These are phyloP conservation scores for Malurus alboscapulatus DNA, from an alignment of 2,113 vertebrate species.

Conservation along the genomic window DNA sequence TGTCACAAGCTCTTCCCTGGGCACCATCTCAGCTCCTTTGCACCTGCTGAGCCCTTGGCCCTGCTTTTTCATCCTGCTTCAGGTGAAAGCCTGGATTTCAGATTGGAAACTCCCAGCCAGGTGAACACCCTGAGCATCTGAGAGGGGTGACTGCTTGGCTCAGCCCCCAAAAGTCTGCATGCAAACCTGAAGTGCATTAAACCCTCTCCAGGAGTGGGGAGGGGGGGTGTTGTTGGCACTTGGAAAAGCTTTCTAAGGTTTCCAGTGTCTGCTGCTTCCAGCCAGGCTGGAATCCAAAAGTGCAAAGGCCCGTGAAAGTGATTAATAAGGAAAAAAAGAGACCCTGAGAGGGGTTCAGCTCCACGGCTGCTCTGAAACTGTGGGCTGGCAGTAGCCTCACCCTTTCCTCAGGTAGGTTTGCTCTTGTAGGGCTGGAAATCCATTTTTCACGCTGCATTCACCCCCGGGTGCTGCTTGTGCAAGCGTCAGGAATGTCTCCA, in stretches of 20 bases:
- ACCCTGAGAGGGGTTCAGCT: neutral
- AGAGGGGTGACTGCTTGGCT: neutral
- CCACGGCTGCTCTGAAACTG: rapidly evolving
- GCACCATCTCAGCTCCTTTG: neutral
- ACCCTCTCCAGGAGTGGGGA: neutral
- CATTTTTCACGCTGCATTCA: neutral
- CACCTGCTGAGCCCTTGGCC: neutral
- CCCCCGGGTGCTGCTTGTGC: neutral
- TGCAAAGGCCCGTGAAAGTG: neutral
- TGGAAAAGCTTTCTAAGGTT: neutral
- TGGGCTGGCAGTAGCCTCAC: neutral
- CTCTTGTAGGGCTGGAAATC: neutral
- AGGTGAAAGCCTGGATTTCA: neutral
- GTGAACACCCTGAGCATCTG: neutral
- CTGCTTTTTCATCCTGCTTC: neutral
- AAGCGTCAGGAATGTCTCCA: neutral
- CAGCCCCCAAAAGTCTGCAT: neutral
- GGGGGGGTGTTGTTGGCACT: neutral
- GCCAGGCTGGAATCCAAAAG: slow-evolving; percentile 29
- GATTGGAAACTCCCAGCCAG: neutral
- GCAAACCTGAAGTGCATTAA: neutral
- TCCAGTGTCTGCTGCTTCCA: neutral
- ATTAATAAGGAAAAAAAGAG: slow-evolving; percentile 21
- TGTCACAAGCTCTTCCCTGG: neutral
- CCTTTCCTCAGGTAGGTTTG: neutral